A percentile compares a stretch with the other conserved stretches of the same genome.
Conservation (phyloP, 2,113 vertebrate species). For the Apus apus region DNA sequence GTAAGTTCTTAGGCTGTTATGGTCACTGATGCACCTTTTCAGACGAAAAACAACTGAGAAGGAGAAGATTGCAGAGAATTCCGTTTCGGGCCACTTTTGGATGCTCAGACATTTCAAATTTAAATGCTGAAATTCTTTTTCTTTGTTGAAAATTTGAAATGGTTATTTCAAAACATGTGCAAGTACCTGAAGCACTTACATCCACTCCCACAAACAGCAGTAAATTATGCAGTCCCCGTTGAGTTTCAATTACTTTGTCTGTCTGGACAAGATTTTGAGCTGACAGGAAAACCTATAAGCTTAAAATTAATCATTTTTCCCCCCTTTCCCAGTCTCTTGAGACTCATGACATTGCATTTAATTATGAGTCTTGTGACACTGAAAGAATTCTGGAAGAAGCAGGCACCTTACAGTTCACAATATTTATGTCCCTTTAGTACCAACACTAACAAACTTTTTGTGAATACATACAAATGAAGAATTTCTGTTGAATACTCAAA, state of each 20-base stretch:
- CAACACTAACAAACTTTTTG: background rate
- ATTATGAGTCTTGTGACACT: background rate
- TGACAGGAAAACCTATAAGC: background rate
- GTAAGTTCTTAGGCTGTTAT: background rate
- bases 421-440: background rate
- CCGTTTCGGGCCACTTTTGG: background rate
- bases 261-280: background rate
- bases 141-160: background rate
- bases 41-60: background rate
- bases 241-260: background rate
- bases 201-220: background rate
- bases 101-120: background rate
- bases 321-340: background rate
- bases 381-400: background rate
- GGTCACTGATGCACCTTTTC: background rate
- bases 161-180: background rate
- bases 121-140: background rate
- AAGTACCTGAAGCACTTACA: background rate
- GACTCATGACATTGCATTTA: background rate
- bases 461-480: background rate
- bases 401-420: accelerated
- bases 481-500: background rate
- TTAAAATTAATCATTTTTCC: background rate
- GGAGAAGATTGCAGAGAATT: background rate
- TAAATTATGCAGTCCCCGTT: background rate